These are phyloP conservation scores for Dryomyza anilis DNA, from an alignment of 2,888 invertebrate species.

Conservation along the genomic window DNA sequence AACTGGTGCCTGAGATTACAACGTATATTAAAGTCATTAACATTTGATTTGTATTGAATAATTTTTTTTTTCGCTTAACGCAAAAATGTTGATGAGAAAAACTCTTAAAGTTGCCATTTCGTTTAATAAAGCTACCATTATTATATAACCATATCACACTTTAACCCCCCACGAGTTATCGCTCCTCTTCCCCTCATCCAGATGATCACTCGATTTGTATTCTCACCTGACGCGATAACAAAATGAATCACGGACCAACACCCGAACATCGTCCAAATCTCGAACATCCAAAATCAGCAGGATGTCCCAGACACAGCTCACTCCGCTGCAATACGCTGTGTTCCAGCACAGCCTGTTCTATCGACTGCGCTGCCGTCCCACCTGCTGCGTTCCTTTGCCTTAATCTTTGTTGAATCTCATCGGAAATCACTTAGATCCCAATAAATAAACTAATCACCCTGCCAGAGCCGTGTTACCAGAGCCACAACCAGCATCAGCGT, in stretches of 20 bases:
- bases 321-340: too few species aligned
- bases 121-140: background rate
- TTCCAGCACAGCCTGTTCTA: too few species aligned
- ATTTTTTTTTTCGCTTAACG: too few species aligned
- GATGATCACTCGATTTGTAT: slow-evolving; percentile 36
- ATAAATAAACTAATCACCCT: slow-evolving; percentile 58
- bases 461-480: slow-evolving; percentile 12
- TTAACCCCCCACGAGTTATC: slow-evolving; percentile 19
- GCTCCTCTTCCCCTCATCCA: too few species aligned
- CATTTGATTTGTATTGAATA: too few species aligned
- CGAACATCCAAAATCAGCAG: background rate
- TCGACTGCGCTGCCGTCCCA: slow-evolving; percentile 36
- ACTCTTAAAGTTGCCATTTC: background rate
- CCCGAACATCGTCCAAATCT: slow-evolving; percentile 7
- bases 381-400: slow-evolving; percentile 57
- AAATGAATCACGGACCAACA: slow-evolving; percentile 41
- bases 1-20: too few species aligned
- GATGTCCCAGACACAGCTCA: background rate
- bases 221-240: slow-evolving; percentile 58
- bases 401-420: slow-evolving; percentile 59
- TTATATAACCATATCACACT: slow-evolving; percentile 51
- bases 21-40: too few species aligned
- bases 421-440: slow-evolving; percentile 62
- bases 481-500: background rate
- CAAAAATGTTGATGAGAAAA: background rate